Conservation (phyloP, 1,140 invertebrate species). For the Nomia melanderi region DNA sequence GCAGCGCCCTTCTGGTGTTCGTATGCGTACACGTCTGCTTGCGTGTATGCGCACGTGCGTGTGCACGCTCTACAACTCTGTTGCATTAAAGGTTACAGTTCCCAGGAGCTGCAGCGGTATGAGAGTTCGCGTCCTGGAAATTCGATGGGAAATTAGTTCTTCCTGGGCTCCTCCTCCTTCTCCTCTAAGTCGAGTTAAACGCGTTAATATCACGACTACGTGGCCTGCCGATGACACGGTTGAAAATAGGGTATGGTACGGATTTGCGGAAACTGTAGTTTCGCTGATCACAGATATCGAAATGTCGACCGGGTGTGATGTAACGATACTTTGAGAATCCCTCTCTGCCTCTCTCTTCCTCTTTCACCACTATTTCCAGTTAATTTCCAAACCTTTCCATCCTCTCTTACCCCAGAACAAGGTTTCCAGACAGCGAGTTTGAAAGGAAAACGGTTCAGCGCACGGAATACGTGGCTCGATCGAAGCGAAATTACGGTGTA, state of each 20-base stretch:
- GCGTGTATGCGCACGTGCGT: no score
- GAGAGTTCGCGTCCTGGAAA: background rate
- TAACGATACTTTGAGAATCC: background rate
- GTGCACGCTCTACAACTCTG: background rate
- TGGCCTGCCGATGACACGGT: background rate
- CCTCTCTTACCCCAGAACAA: background rate
- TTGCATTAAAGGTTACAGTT: conserved; percentile 5
- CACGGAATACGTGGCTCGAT: conserved; percentile 37
- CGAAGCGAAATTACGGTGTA: conserved; percentile 54
- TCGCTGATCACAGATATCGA: background rate
- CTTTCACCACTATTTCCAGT: background rate
- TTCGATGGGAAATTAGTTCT: background rate
- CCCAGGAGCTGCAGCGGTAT: background rate
- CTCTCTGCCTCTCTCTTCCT: background rate
- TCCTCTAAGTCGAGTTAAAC: background rate
- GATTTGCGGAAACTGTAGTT: background rate
- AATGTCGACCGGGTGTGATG: background rate
- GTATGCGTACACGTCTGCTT: no score
- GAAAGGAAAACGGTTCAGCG: background rate
- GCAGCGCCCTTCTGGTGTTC: no score
- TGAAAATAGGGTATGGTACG: background rate
- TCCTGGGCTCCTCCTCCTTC: background rate
- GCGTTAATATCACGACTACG: background rate
- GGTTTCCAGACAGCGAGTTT: background rate
- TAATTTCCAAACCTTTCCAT: background rate